phyloP scores from a whole-genome alignment of 2,113 vertebrate species.

The Neofelis nebulosa region DNA sequence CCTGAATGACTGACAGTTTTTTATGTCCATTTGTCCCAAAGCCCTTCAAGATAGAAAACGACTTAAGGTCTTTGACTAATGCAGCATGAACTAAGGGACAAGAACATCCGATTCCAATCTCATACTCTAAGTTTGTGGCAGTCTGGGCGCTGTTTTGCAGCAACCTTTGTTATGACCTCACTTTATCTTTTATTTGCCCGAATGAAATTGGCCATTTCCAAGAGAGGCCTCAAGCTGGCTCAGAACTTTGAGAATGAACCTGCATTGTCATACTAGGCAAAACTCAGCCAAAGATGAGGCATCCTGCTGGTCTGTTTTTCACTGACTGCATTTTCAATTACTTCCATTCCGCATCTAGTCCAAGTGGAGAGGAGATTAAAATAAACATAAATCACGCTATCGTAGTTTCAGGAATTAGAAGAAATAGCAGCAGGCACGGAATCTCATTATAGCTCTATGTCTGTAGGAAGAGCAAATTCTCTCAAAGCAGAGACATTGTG shows the following conservation, averaged over 20 bases:
- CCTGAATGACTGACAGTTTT: no score
- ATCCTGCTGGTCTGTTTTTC: not conserved
- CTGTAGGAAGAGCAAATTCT: not conserved
- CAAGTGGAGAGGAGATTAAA: not conserved
- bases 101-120: not conserved
- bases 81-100: not conserved
- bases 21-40: not conserved
- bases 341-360: not conserved
- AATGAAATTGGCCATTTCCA: not conserved
- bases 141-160: not conserved
- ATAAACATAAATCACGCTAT: not conserved
- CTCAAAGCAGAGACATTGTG: not conserved
- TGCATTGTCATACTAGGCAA: not conserved
- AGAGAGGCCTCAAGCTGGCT: not conserved
- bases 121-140: not conserved
- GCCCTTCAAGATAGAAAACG: not conserved
- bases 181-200: not conserved
- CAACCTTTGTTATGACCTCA: not conserved
- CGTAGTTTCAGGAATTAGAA: not conserved
- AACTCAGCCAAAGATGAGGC: not conserved
- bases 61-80: not conserved
- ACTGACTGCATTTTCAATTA: constrained; percentile 31
- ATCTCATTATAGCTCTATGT: not conserved
- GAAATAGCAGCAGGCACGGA: not conserved
- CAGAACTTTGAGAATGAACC: not conserved